Percentiles rank a stretch among this genome's conserved stretches.
phyloP scores from a whole-genome alignment of 2,113 vertebrate species.

The Anolis sagrei region DNA sequence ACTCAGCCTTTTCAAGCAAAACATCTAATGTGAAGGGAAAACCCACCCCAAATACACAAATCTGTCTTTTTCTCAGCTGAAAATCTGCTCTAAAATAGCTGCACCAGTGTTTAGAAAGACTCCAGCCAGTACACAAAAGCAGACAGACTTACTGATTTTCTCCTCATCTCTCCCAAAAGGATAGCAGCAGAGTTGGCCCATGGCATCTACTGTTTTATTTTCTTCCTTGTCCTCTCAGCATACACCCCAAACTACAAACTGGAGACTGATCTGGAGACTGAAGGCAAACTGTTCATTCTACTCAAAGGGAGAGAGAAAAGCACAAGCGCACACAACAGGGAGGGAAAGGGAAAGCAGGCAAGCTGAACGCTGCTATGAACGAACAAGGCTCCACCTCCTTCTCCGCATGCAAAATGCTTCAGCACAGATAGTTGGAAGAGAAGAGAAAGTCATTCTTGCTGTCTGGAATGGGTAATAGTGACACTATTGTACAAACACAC shows the following conservation, averaged over 20 bases:
- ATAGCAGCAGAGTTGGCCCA: conserved; percentile 98
- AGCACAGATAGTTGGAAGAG: conserved; percentile 58
- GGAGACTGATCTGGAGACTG: conserved; percentile 35
- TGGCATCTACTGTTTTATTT: conserved; percentile 74
- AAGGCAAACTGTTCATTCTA: conserved; percentile 50
- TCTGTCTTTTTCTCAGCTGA: conserved; percentile 6
- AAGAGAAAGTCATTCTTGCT: conserved; percentile 4
- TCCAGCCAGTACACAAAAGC: background rate
- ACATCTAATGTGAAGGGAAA: background rate
- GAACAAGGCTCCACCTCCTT: conserved; percentile 77
- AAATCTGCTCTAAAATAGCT: conserved; percentile 46
- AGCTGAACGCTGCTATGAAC: conserved; percentile 49
- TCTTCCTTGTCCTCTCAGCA: conserved; percentile 49
- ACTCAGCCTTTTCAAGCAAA: conserved; percentile 18
- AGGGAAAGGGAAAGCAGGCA: conserved; percentile 34
- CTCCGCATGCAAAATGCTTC: conserved; percentile 71
- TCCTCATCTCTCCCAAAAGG: conserved; percentile 90
- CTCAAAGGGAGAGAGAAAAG: conserved; percentile 6
- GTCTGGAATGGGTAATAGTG: background rate
- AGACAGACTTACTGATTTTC: conserved; percentile 90
- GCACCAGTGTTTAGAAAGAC: conserved; percentile 5
- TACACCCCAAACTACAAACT: conserved; percentile 52
- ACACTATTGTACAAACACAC: background rate
- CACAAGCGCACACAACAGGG: background rate
- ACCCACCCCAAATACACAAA: background rate